Conservation (phyloP, 2,797 vertebrate genomes). For the Hypotaenidia philippensis region DNA sequence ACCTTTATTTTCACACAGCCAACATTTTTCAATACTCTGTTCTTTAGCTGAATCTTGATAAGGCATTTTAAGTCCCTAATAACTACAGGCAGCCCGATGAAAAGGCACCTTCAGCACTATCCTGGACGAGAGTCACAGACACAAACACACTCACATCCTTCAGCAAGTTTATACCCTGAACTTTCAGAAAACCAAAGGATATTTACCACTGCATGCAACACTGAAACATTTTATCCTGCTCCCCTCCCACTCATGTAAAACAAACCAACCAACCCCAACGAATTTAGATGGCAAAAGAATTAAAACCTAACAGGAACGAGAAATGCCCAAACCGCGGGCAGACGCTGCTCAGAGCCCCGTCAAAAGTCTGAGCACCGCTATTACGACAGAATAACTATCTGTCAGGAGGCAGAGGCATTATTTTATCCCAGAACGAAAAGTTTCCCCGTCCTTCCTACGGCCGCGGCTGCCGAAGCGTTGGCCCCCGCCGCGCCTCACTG, state of each 20-base stretch:
- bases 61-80: background rate
- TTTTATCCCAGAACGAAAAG: background rate
- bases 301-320: background rate
- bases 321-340: no score
- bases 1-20: background rate
- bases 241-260: background rate
- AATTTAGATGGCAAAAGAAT: background rate
- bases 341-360: background rate
- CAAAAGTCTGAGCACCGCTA: background rate
- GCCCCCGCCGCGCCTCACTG: background rate
- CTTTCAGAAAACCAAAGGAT: background rate
- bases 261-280: background rate
- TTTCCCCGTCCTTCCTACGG: background rate
- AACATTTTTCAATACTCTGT: background rate
- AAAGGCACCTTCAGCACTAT: background rate
- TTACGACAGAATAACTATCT: rapidly evolving
- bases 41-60: background rate
- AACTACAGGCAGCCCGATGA: background rate
- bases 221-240: background rate
- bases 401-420: background rate
- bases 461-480: background rate
- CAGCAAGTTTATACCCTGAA: background rate
- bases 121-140: background rate
- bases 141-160: background rate
- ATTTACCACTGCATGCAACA: background rate